phyloP scores from a whole-genome alignment of 2,797 vertebrate species.

The Pogonophryne albipinna region DNA sequence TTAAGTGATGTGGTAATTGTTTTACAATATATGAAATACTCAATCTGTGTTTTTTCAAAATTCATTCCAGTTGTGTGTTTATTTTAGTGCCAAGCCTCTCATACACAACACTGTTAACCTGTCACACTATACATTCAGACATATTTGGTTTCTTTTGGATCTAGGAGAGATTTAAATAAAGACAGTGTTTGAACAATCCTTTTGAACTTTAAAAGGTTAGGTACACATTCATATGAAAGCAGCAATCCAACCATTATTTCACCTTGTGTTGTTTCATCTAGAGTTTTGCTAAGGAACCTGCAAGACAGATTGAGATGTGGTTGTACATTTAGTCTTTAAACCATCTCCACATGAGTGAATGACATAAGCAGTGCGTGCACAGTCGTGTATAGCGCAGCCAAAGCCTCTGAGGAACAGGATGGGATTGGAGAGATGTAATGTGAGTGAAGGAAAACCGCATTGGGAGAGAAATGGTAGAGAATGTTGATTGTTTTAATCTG shows the following conservation, averaged over 20 bases:
- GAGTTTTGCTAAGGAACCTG: background rate
- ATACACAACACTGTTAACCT: background rate
- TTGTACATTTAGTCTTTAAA: constrained; percentile 28
- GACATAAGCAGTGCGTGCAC: constrained; percentile 19
- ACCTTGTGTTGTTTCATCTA: background rate
- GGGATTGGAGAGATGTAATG: constrained; percentile 27
- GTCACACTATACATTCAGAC: background rate
- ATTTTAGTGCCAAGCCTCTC: background rate
- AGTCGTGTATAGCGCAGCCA: constrained; percentile 11
- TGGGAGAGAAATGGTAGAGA: constrained; percentile 58
- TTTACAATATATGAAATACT: background rate
- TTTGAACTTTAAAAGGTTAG: background rate
- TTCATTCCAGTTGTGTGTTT: background rate
- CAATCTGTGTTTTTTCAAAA: background rate
- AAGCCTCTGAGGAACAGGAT: constrained; percentile 37
- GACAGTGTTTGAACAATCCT: background rate
- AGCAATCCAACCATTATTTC: background rate
- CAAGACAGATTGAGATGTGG: constrained; percentile 6
- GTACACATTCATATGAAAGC: background rate
- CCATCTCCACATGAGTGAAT: constrained; percentile 5
- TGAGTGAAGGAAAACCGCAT: constrained; percentile 36
- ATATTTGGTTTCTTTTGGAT: background rate
- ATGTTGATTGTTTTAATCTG: constrained; percentile 81
- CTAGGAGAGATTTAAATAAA: background rate
- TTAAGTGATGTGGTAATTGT: too few relatives aligned